These are phyloP conservation scores for Ranitomeya imitator DNA, from an alignment of 2,113 vertebrate species.

Conservation along the genomic window DNA sequence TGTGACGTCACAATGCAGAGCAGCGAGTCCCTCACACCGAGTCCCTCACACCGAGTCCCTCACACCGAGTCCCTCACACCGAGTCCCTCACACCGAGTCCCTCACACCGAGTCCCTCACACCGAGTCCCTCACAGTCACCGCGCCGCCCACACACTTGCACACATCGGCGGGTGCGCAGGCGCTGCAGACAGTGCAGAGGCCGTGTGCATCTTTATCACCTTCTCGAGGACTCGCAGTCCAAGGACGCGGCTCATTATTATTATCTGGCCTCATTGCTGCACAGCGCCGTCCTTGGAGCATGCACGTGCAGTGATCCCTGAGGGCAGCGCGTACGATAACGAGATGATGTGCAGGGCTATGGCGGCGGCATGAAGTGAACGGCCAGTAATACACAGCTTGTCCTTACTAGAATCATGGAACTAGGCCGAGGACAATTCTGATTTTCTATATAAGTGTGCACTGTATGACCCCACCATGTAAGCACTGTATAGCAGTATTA, in stretches of 20 bases:
- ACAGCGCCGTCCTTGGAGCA: not conserved
- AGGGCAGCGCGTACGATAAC: not conserved
- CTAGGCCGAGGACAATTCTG: no score
- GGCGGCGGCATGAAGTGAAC: no score
- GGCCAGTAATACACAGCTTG: no score
- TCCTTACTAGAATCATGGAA: no score
- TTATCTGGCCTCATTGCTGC: not conserved
- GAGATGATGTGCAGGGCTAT: not conserved
- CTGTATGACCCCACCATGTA: not conserved
- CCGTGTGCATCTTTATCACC: not conserved
- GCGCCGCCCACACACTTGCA: slow-evolving; percentile 39
- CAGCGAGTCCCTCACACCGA: slow-evolving; percentile 62
- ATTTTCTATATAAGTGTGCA: not conserved
- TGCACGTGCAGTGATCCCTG: not conserved
- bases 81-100: no score
- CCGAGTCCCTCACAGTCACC: slow-evolving; percentile 61
- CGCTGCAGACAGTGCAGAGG: not conserved
- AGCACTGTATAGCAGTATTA: not conserved
- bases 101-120: no score
- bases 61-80: no score
- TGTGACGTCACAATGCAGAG: slow-evolving; percentile 69
- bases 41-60: no score
- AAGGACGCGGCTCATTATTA: slow-evolving; percentile 12
- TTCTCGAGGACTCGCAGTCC: not conserved
- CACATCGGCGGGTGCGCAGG: not conserved